Conservation (phyloP, 2,797 vertebrate genomes). For the Periparus ater region DNA sequence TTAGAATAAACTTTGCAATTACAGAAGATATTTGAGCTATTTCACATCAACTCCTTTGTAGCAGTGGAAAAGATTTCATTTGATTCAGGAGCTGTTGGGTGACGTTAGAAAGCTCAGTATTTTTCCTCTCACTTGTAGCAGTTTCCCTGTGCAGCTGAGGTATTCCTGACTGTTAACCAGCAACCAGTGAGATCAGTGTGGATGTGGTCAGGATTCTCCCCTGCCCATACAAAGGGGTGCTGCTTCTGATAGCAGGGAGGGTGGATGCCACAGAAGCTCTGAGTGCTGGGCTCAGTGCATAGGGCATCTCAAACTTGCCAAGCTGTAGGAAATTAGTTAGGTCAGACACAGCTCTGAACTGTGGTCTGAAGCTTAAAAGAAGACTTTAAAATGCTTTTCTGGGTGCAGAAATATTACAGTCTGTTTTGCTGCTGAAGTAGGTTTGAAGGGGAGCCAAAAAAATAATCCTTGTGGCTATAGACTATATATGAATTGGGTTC, state of each 20-base stretch:
- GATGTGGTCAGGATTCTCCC: not conserved
- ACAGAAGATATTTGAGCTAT: not conserved
- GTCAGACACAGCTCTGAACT: constrained; percentile 3
- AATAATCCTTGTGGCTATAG: not conserved
- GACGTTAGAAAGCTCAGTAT: not conserved
- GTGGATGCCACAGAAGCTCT: not conserved
- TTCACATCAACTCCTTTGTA: not conserved
- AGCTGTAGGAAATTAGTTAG: not conserved
- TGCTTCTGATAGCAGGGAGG: not conserved
- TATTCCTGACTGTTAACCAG: not conserved
- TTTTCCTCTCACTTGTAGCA: not conserved
- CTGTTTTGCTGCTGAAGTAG: not conserved
- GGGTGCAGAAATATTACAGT: constrained; percentile 8
- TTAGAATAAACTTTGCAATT: not conserved
- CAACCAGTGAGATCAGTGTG: not conserved
- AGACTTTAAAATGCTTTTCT: constrained; percentile 20
- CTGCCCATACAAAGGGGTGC: not conserved
- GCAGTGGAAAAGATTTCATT: not conserved
- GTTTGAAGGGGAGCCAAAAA: constrained; percentile 54
- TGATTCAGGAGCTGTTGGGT: not conserved
- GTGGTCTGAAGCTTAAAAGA: constrained; percentile 50
- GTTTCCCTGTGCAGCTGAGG: not conserved
- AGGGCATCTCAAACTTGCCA: not conserved
- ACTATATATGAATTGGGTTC: not conserved
- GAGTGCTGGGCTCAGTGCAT: not conserved